Conservation (phyloP, 2,888 invertebrate species). For the Monoplex corrugatus region DNA sequence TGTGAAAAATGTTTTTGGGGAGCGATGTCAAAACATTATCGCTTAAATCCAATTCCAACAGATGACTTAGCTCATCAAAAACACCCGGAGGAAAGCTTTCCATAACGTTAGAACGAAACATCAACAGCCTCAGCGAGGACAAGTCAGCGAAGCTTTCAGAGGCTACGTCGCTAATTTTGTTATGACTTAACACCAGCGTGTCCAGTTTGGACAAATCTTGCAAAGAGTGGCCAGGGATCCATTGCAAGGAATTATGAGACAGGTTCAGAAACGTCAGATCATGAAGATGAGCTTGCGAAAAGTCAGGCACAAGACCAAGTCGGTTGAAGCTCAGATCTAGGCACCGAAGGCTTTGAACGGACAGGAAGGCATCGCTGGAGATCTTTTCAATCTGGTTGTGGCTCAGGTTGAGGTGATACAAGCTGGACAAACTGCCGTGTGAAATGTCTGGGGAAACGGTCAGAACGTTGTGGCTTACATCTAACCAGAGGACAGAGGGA, state of each 20-base stretch:
- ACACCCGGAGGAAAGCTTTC: background rate
- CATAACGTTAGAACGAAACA: background rate
- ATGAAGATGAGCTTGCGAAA: background rate
- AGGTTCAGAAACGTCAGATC: background rate
- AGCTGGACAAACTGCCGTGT: background rate
- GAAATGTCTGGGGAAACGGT: background rate
- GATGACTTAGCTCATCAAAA: background rate
- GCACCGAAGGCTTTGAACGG: background rate
- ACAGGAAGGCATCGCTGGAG: background rate
- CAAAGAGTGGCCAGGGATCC: background rate
- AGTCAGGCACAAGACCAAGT: background rate
- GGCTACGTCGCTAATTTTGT: background rate
- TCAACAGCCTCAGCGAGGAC: background rate
- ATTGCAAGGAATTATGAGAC: background rate
- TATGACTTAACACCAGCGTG: background rate
- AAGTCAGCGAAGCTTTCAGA: background rate
- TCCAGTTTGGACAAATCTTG: background rate
- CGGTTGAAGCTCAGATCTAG: slow-evolving; percentile 25
- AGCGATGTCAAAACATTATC: background rate
- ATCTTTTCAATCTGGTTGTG: background rate
- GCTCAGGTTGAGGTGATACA: slow-evolving; percentile 25
- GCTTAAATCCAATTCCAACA: slow-evolving; percentile 8
- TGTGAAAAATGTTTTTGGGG: background rate
- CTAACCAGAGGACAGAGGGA: background rate
- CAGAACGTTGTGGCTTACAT: background rate